phyloP scores from a whole-genome alignment of 2,797 vertebrate genomes.

The Melopsittacus undulatus region DNA sequence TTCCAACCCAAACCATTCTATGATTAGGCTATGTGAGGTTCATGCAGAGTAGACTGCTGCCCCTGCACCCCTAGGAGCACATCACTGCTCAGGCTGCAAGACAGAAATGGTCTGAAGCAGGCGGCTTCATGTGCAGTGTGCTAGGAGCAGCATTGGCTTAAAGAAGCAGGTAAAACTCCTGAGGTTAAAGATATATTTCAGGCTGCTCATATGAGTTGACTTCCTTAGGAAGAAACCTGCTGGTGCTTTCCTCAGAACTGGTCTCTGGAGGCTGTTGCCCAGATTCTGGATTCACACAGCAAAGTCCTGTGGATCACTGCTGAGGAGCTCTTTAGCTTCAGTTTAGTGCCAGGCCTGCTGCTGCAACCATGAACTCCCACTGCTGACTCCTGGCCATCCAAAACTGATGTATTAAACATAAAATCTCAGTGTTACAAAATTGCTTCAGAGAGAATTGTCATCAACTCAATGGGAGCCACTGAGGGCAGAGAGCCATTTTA shows the following conservation, averaged over 20 bases:
- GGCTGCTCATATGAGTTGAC: background rate
- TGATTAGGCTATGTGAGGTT: background rate
- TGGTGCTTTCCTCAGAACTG: background rate
- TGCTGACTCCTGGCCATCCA: background rate
- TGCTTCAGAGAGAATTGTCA: background rate
- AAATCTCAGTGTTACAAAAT: background rate
- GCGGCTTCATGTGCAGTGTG: fast-evolving
- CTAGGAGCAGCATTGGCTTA: background rate
- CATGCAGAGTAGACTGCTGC: background rate
- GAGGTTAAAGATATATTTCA: background rate
- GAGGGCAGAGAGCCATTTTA: background rate
- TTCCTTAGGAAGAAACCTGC: background rate
- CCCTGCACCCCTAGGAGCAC: background rate
- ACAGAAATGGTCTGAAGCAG: fast-evolving
- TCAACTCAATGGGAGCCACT: background rate
- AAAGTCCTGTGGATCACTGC: background rate
- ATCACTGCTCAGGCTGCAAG: background rate
- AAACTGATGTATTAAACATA: background rate
- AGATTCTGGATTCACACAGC: background rate
- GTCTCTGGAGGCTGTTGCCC: background rate
- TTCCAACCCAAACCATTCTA: background rate
- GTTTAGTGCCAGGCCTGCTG: background rate
- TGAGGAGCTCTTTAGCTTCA: background rate
- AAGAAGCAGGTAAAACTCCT: background rate
- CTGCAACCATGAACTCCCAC: background rate